phyloP scores from a whole-genome alignment of 1,140 invertebrate genomes.

The Nylanderia fulva region DNA sequence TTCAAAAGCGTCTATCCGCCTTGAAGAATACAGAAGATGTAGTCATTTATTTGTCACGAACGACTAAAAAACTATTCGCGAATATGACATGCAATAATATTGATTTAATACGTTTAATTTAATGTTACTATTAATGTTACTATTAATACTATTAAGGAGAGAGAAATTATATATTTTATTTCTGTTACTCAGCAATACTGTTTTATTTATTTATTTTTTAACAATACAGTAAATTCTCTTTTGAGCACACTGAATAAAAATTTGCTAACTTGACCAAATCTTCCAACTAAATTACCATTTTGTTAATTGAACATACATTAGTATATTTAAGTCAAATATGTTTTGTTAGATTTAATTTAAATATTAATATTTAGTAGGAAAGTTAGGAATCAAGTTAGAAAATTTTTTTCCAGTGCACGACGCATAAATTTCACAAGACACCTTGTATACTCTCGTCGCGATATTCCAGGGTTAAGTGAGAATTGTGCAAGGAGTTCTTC shows the following conservation, averaged over 20 bases:
- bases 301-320: too few species aligned
- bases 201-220: background rate
- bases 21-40: constrained; percentile 78
- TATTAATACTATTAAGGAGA: constrained; percentile 11
- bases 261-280: too few species aligned
- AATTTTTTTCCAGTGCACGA: too few species aligned
- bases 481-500: constrained; percentile 44
- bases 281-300: too few species aligned
- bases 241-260: too few species aligned
- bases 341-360: too few species aligned
- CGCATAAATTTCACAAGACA: constrained; percentile 34
- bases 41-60: constrained; percentile 80
- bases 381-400: too few species aligned
- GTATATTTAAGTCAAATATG: too few species aligned
- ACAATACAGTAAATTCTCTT: constrained; percentile 7
- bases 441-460: background rate
- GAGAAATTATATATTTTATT: constrained; percentile 25
- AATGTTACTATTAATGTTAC: background rate
- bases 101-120: constrained; percentile 18
- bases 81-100: background rate
- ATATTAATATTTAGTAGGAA: too few species aligned
- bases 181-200: background rate
- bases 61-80: constrained; percentile 31
- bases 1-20: constrained; percentile 76
- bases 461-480: constrained; percentile 40